Percentiles rank a stretch among this genome's conserved stretches.
These are phyloP conservation scores for Oconnorella tubifera DNA, from an alignment of 2,888 invertebrate species.

Conservation along the genomic window DNA sequence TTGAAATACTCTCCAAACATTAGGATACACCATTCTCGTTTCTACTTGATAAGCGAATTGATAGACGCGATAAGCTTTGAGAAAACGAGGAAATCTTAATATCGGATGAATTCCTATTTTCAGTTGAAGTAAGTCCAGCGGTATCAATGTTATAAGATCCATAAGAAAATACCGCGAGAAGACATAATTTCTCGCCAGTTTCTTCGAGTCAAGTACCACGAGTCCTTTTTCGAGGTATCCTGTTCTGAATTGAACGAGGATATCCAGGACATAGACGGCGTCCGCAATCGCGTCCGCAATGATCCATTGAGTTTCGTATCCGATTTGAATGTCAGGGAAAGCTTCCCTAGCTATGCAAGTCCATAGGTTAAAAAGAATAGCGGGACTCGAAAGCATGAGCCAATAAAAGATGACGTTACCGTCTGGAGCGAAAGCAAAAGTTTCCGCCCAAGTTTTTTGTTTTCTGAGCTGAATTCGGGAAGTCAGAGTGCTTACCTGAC, in stretches of 20 bases:
- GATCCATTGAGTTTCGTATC: slow-evolving; percentile 45
- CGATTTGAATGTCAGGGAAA: slow-evolving; percentile 76
- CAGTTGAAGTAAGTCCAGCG: slow-evolving; percentile 81
- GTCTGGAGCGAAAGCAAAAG: slow-evolving; percentile 78
- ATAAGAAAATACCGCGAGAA: slow-evolving; percentile 78
- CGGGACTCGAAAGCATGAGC: slow-evolving; percentile 81
- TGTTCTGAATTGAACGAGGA: slow-evolving; percentile 85
- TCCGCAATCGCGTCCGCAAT: slow-evolving; percentile 75
- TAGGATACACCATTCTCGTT: slow-evolving; percentile 90
- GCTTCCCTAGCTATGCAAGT: slow-evolving; percentile 90
- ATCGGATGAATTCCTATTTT: slow-evolving; percentile 69
- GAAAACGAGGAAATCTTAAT: slow-evolving; percentile 64
- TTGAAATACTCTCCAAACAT: slow-evolving; percentile 91
- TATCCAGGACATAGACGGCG: slow-evolving; percentile 79
- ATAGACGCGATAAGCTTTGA: slow-evolving; percentile 74
- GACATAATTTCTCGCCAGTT: slow-evolving; percentile 83
- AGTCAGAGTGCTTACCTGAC: not conserved
- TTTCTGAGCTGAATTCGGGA: not conserved
- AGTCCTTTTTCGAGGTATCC: slow-evolving; percentile 92
- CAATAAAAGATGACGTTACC: slow-evolving; percentile 94
- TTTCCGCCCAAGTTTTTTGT: not conserved
- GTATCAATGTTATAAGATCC: slow-evolving; percentile 77
- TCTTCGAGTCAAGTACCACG: slow-evolving; percentile 87
- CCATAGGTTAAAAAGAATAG: slow-evolving; percentile 93
- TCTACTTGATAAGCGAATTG: slow-evolving; percentile 91